phyloP scores from a whole-genome alignment of 2,113 vertebrate genomes.

The Calonectris borealis region DNA sequence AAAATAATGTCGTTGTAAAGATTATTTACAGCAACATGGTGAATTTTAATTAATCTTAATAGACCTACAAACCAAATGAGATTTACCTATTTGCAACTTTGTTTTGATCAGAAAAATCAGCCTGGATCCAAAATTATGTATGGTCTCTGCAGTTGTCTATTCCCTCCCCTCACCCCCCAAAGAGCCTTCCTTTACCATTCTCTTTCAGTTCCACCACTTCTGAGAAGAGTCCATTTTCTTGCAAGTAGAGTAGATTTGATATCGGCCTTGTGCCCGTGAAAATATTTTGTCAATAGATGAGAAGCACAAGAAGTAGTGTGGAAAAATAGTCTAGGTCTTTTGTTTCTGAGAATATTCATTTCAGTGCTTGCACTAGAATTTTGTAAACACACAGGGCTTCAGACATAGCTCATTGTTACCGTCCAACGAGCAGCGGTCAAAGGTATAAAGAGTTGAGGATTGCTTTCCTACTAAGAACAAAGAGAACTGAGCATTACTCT shows the following conservation, averaged over 20 bases:
- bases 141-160: not conserved
- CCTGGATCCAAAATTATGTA: not conserved
- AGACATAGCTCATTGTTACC: not conserved
- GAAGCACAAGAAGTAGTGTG: not conserved
- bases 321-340: not conserved
- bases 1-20: not conserved
- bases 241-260: not conserved
- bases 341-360: not conserved
- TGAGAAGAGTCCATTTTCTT: not conserved
- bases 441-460: not conserved
- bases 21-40: not conserved
- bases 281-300: not conserved
- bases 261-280: not conserved
- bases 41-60: not conserved
- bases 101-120: not conserved
- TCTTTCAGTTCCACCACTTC: not conserved
- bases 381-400: not conserved
- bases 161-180: rapidly evolving
- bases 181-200: not conserved
- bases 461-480: not conserved
- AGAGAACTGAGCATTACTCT: not conserved
- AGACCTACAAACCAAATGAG: not conserved
- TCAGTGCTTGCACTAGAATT: not conserved
- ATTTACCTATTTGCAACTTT: not conserved
- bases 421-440: not conserved